phyloP scores from a whole-genome alignment of 2,797 vertebrate species.

The Poecile montanus region DNA sequence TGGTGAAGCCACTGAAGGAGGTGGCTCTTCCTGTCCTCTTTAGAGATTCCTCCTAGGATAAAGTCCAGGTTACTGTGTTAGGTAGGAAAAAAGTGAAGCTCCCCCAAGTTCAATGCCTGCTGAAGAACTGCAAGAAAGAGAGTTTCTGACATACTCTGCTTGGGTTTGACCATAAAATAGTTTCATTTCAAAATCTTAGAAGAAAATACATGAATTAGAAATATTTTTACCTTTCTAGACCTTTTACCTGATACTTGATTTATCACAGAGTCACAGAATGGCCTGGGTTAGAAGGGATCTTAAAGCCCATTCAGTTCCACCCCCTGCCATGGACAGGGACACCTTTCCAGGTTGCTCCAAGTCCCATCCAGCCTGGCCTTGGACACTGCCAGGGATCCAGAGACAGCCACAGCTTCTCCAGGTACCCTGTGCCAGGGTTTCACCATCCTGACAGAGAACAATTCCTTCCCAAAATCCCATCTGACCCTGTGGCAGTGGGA shows the following conservation, averaged over 20 bases:
- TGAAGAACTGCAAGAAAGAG: neutral
- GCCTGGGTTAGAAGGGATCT: neutral
- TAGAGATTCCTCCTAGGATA: neutral
- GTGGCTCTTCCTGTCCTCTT: neutral
- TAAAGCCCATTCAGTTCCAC: neutral
- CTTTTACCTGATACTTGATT: neutral
- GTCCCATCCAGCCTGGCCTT: fast-evolving
- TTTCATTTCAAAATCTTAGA: conserved; percentile 6
- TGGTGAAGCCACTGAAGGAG: neutral
- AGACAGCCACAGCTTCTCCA: neutral
- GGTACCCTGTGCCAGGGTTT: neutral
- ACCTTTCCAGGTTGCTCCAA: neutral
- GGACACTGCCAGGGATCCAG: neutral
- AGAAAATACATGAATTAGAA: neutral
- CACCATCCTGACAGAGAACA: fast-evolving
- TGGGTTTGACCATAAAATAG: neutral
- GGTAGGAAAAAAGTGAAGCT: neutral
- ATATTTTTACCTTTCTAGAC: neutral
- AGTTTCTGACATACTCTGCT: neutral
- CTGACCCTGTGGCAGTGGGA: fast-evolving
- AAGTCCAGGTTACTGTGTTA: neutral
- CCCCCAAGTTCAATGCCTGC: neutral
- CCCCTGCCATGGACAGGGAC: neutral
- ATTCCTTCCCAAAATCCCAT: neutral
- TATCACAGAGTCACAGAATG: neutral